Evolutionary conservation across 2,797 vertebrate genomes (phyloP), one percentile per base, ranked within the genome.

Genomic region (Manis pentadactyla): DNA sequence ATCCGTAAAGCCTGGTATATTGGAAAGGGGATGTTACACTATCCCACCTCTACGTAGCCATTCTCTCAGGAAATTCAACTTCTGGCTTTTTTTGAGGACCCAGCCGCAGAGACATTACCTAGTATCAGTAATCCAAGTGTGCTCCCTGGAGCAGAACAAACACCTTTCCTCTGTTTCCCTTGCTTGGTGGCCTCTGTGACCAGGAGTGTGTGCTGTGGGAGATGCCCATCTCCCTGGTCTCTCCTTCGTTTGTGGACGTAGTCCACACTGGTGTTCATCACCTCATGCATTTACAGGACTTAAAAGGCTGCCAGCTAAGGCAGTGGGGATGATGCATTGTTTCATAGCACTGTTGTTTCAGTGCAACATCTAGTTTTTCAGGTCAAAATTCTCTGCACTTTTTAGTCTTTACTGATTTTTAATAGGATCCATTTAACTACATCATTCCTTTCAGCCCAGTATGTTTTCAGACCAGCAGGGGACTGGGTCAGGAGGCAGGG

Each of bases 361-460:
- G 51, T 92, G 18, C 57, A 71, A 42, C 63, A 59, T 37, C 27
- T 74, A 31, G 34, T 74, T 82, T 85, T 71, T 51, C 29, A 91
- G 64, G 64, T 73, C 42, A 82, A 94, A 90, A 11, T 59, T 81
- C 51, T 49, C 61, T 68, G 25, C 3, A 27, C 25, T 53, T 37
- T 81, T 77, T 82, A 83, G 90, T 46, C 31, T 92, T 61, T 92
- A 21, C 61, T 93, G 53, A 66, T 90, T 87, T 46, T 95, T 87
- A 71, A 74, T 31, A 79, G 82, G 74, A 42, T 94, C 15, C 18
- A 25, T 69, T 90, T 82, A 92, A 90, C 27, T 37, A 61, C 12
- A 8, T 90, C 82, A 29, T 2, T 74, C 42, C 90, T 87, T 93
- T 83, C 74, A 21, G 81, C 15, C 29, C 8, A 61, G 55, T 73